Base-by-base conservation (phyloP, 2,888 invertebrate species). In the Pyrrhosoma nymphula region DNA sequence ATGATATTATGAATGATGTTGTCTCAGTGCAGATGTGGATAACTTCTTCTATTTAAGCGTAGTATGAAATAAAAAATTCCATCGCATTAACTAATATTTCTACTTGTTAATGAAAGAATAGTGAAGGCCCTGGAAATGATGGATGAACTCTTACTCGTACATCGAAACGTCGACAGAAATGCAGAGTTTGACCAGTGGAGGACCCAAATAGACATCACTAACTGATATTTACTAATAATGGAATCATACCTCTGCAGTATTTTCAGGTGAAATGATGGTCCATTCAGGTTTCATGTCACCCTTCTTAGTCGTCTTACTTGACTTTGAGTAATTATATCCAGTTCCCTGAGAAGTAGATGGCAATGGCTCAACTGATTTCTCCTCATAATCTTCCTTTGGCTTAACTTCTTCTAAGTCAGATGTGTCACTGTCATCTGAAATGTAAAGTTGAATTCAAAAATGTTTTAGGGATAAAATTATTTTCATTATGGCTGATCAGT, bases 341-440 rank as follows among this genome's bases (percentile, higher is more conserved):
- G 82, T 14, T 75, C 30, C 93, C 47, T 10, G 39, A 26, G 93
- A 93, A 69, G 93, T 93, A 16, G 90, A 95, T 63, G 82, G 95
- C 39, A 89, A 60, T 90, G 95, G 95, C 82, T 95, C 95, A 35
- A 95, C 95, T 95, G 95, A 96, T n/a, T 96, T 96, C 75, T 96
- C 96, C 96, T 97, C 97, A 96, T 96, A 97, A 16, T 97, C 97
- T 96, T 97, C 97, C 95, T 97, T 97, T 89, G 97, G 97, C 95
- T 96, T 95, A n/a, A 97, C 97, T 95, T 97, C 97, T 96, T 97
- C 97, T 96, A 97, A 97, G 89, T 97, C 97, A 91, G 97, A 97
- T n/a, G 63, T 91, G 14, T 93, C 93, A 75, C 93, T 93, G 95
- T 97, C 97, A 39, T 96, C 96, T n/a, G 96, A 96, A n/a, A 35